Conservation (phyloP, 2,797 vertebrate genomes). For the Botia kubotai region DNA sequence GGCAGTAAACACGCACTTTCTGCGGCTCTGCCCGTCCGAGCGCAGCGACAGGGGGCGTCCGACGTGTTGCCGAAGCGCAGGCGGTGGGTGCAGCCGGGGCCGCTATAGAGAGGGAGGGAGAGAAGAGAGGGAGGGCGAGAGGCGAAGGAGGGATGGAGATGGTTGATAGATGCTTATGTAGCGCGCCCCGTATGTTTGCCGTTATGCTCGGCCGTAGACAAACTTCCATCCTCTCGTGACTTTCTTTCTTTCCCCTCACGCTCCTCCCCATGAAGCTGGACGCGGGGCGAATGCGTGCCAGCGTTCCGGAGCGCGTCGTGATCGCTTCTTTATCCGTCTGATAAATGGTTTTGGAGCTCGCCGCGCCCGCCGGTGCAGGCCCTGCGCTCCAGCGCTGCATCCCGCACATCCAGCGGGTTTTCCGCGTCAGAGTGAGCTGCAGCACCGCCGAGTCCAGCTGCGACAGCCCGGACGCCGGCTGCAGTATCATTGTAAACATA, state of each 20-base stretch:
- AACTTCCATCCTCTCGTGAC: slow-evolving; percentile 44
- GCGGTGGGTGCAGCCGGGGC: slow-evolving; percentile 65
- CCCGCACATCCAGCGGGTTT: slow-evolving; percentile 67
- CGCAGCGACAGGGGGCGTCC: slow-evolving; percentile 60
- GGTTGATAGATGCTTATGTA: slow-evolving; percentile 51
- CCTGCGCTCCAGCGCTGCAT: slow-evolving; percentile 67
- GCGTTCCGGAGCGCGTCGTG: slow-evolving; percentile 53
- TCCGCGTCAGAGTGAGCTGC: slow-evolving; percentile 66
- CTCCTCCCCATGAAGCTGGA: slow-evolving; percentile 47
- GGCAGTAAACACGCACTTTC: slow-evolving; percentile 37
- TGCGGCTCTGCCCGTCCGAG: slow-evolving; percentile 34
- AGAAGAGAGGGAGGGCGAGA: slow-evolving; percentile 39
- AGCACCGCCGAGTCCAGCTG: slow-evolving; percentile 71
- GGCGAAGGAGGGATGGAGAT: slow-evolving; percentile 45
- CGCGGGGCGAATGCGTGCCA: slow-evolving; percentile 35
- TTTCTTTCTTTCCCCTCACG: slow-evolving; percentile 26
- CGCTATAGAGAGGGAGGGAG: slow-evolving; percentile 60
- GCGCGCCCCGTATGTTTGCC: slow-evolving; percentile 50
- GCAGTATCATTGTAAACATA: slow-evolving; percentile 65
- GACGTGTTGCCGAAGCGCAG: slow-evolving; percentile 66
- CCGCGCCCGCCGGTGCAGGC: slow-evolving; percentile 66
- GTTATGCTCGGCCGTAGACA: slow-evolving; percentile 50
- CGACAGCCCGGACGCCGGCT: slow-evolving; percentile 75
- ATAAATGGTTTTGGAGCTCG: slow-evolving; percentile 70
- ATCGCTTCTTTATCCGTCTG: slow-evolving; percentile 54